Percentiles rank a stretch among this genome's conserved stretches.
phyloP scores from a whole-genome alignment of 2,888 invertebrate species.

The Temnothorax ravouxi region DNA sequence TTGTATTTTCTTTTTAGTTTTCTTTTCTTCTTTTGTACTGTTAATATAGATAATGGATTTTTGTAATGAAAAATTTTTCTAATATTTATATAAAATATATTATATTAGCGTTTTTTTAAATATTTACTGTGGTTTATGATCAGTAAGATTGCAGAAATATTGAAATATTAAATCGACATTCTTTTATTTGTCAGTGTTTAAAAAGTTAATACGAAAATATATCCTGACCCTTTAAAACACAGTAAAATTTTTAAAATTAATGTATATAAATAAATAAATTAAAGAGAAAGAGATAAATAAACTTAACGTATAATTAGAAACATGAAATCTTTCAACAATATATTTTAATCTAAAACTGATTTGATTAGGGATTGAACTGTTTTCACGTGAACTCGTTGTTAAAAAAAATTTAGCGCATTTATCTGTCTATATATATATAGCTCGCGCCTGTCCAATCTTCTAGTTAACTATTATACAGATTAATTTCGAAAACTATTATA shows the following conservation, averaged over 20 bases:
- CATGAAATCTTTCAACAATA: background rate
- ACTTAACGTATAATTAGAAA: background rate
- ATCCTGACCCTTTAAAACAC: background rate
- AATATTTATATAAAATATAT: background rate
- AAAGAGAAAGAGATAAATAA: background rate
- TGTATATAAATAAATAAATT: background rate
- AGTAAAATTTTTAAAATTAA: background rate
- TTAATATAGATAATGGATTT: background rate
- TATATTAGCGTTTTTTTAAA: background rate
- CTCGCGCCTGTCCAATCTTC: background rate
- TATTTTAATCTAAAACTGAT: background rate
- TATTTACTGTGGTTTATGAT: background rate
- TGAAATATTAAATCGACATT: too few relatives aligned
- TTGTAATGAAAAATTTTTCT: background rate
- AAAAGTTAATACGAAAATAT: background rate
- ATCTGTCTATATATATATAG: constrained; percentile 1
- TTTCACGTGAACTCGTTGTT: background rate
- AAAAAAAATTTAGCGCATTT: background rate
- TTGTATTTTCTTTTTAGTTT: background rate
- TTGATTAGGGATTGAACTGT: background rate
- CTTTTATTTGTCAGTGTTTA: background rate
- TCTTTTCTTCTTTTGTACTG: background rate
- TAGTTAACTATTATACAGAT: constrained; percentile 13
- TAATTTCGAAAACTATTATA: constrained; percentile 17
- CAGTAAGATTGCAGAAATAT: constrained; percentile 1